These are phyloP conservation scores for Cheilosia pagana DNA, from an alignment of 2,888 invertebrate genomes.

Conservation along the genomic window DNA sequence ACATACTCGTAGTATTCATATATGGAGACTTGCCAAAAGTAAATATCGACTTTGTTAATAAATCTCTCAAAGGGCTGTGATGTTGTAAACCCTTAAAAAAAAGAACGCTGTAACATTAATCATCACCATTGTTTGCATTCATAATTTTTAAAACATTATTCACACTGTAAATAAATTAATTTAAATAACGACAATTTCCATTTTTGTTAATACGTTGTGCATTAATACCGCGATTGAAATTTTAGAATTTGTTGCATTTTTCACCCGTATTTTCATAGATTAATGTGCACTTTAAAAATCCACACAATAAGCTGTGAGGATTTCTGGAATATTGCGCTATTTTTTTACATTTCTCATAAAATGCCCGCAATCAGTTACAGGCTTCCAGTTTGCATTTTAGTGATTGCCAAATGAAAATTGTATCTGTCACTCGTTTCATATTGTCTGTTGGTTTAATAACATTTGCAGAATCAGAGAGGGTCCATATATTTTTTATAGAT, in stretches of 20 bases:
- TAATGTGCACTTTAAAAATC: not conserved
- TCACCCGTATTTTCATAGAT: too few species aligned
- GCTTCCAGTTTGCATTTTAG: not conserved
- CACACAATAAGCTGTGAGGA: not conserved
- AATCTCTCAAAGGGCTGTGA: too few species aligned
- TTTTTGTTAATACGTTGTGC: conserved; percentile 5
- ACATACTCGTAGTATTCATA: too few species aligned
- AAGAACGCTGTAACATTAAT: too few species aligned
- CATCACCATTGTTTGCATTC: not conserved
- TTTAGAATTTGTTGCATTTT: not conserved
- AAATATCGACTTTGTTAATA: too few species aligned
- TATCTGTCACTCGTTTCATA: not conserved
- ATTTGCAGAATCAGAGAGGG: not conserved
- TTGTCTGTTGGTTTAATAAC: conserved; percentile 16
- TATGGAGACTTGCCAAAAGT: too few species aligned
- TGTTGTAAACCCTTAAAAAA: too few species aligned
- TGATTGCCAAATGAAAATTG: not conserved
- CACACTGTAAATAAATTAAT: conserved; percentile 4
- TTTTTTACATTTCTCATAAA: not conserved
- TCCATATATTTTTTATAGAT: not conserved
- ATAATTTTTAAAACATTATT: conserved; percentile 1
- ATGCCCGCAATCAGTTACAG: conserved; percentile 31
- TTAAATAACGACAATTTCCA: not conserved
- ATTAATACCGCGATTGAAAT: not conserved
- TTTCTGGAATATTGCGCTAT: not conserved